Evolutionary conservation across 2,113 vertebrate genomes (phyloP).

Genomic region (Cricetomys ansorgei): DNA sequence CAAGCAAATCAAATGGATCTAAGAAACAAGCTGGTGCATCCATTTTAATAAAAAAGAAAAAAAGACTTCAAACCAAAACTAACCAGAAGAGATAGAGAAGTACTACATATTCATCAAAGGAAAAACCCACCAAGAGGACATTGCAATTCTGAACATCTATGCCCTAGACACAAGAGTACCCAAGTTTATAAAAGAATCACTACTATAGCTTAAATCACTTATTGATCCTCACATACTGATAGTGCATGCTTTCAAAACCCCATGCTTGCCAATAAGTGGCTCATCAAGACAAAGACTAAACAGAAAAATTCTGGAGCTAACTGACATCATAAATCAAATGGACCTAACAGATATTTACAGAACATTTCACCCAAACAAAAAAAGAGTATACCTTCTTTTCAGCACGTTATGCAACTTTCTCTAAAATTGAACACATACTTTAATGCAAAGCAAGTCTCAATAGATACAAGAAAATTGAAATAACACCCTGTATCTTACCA

Average conservation of each 20-base stretch:
- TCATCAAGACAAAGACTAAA: not conserved
- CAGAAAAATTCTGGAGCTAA: not conserved
- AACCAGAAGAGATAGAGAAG: not conserved
- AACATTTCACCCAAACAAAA: not conserved
- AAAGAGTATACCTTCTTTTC: not conserved
- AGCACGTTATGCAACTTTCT: not conserved
- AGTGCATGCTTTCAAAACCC: not conserved
- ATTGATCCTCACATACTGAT: not conserved
- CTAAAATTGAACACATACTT: not conserved
- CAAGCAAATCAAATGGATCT: not conserved
- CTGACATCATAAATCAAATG: not conserved
- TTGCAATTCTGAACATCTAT: not conserved
- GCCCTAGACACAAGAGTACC: not conserved
- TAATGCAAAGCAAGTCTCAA: not conserved
- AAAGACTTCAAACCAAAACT: not conserved
- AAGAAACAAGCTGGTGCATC: not conserved
- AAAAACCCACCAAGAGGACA: not conserved
- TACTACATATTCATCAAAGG: not conserved
- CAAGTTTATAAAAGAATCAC: not conserved
- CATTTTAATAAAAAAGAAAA: not conserved
- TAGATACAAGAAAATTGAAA: not conserved
- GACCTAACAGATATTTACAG: not conserved
- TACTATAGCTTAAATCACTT: not conserved
- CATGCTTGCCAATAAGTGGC: not conserved
- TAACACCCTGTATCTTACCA: not conserved